Percentiles rank a stretch among this genome's conserved stretches.
Conservation (phyloP, 2,113 vertebrate genomes). For the Pelobates fuscus region DNA sequence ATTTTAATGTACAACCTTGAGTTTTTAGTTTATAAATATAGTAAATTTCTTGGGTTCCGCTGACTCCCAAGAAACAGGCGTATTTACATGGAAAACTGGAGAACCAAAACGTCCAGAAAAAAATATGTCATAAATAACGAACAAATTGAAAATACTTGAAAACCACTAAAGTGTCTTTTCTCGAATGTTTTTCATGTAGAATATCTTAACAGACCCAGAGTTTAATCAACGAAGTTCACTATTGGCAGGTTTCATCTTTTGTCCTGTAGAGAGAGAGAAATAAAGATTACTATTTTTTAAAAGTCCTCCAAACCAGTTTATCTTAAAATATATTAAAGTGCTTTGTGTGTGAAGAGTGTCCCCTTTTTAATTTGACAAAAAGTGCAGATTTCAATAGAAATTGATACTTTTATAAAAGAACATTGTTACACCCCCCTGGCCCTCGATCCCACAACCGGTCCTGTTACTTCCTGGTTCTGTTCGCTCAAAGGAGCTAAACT, state of each 20-base stretch:
- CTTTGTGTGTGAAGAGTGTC: too few relatives aligned
- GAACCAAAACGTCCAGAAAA: slow-evolving; percentile 28
- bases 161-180: slow-evolving; percentile 46
- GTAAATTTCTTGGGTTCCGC: slow-evolving; percentile 62
- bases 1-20: slow-evolving; percentile 63
- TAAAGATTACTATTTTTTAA: not conserved
- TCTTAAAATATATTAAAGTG: too few relatives aligned
- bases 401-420: too few relatives aligned
- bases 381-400: too few relatives aligned
- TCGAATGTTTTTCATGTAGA: slow-evolving; percentile 16
- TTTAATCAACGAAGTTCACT: not conserved
- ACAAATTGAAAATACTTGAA: slow-evolving; percentile 42
- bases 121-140: slow-evolving; percentile 46
- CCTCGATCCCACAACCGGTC: too few relatives aligned
- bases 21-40: slow-evolving; percentile 77
- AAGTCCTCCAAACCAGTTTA: too few relatives aligned
- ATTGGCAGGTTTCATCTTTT: slow-evolving; percentile 36
- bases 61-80: slow-evolving; percentile 7
- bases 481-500: too few relatives aligned
- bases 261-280: slow-evolving; percentile 19
- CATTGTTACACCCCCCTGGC: too few relatives aligned
- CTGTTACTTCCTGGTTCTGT: too few relatives aligned
- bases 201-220: not conserved
- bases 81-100: slow-evolving; percentile 40
- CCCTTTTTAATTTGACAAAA: too few relatives aligned